These are phyloP conservation scores for Apaloderma vittatum DNA, from an alignment of 2,113 vertebrate genomes.

Conservation along the genomic window DNA sequence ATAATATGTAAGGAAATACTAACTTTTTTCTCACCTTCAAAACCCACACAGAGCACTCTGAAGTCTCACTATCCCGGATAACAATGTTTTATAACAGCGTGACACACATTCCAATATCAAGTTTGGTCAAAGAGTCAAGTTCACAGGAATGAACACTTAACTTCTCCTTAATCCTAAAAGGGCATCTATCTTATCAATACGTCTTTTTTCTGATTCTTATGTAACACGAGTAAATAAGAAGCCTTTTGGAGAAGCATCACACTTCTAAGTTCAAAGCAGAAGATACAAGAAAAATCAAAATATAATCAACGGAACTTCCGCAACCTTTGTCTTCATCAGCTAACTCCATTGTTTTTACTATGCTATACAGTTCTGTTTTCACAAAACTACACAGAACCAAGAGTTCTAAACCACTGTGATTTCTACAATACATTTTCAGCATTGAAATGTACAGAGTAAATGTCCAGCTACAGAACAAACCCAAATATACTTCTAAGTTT, in stretches of 20 bases:
- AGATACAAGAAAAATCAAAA: neutral
- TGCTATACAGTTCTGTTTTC: neutral
- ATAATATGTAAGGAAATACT: neutral
- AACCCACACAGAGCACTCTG: neutral
- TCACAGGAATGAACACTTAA: neutral
- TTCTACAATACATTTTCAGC: neutral
- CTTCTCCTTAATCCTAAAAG: neutral
- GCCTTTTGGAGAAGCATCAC: neutral
- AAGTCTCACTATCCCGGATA: neutral
- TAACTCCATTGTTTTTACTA: neutral
- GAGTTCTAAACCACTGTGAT: neutral
- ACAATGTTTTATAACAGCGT: neutral
- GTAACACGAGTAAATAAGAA: neutral
- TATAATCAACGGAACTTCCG: neutral
- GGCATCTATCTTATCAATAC: neutral
- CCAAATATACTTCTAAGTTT: neutral
- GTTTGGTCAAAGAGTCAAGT: neutral
- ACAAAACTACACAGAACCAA: accelerated
- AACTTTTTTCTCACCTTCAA: neutral
- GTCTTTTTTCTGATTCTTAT: neutral
- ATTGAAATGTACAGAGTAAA: neutral
- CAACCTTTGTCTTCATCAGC: neutral
- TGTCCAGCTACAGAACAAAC: neutral
- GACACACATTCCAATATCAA: neutral
- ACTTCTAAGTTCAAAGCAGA: neutral